Base-by-base conservation (phyloP, 1,140 invertebrate species). In the Drosophila miranda region DNA sequence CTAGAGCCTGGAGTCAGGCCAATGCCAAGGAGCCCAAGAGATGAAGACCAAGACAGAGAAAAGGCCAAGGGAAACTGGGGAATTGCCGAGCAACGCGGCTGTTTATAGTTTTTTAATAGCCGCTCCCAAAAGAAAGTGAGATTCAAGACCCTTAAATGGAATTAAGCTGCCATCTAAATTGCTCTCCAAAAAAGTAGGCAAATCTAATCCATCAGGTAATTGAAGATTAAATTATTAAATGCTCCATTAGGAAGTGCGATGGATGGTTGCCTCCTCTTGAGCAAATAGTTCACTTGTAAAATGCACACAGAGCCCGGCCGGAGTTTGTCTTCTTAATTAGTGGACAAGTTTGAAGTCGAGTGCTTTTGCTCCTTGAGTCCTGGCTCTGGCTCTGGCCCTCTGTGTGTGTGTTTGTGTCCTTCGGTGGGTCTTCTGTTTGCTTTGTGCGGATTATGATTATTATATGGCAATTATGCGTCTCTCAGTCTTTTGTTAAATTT, bases 311-410 rank as follows among this genome's bases (percentile, higher is more conserved):
- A 58, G 13, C 62, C 60, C 6, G 55, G 30, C 45, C 42, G 42
- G 46, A 87, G 77, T 87, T 86, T 86, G 77, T 86, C 81, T 86
- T 86, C 78, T 87, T 86, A 86, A 86, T 86, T 86, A 86, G 81
- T 86, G 81, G 82, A 62, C 73, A 64, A 87, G 78, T 78, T 73
- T 55, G 13, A 14, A 9, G 46, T 56, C 54, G 55, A 46, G 48
- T 63, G 43, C 23, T 19, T 8, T 3, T 26, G 26, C 14, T 19
- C n/a, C 11, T 2, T 16, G 26, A 3, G 26, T 38, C 7, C 7
- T 49, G 14, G 8, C 21, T 34, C 23, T 55, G 49, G n/a, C 34
- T 21, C 54, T 55, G 49, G n/a, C 34, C 14, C 54, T 54, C 11
- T 51, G 21, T 51, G 60, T 50, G 46, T 53, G 28, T 52, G 49